Evolutionary conservation across 1,140 invertebrate species (phyloP), one percentile per base, ranked within the genome.

Genomic region (Lasaia peninsularis): DNA sequence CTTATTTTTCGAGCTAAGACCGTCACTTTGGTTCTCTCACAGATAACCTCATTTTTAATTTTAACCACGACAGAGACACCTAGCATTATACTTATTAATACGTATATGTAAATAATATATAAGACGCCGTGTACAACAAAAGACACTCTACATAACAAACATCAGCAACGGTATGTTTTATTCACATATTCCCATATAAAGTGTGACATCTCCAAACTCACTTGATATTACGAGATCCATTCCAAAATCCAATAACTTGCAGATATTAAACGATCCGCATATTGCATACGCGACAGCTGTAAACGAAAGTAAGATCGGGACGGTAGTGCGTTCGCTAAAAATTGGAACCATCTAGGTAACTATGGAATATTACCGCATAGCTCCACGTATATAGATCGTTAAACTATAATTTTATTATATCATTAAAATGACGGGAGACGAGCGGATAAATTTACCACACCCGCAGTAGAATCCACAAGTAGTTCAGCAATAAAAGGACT

Each of bases 401-500:
- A 54, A 54, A 53, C 12, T 44, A 12, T 53, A 65, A 65, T 37
- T 64, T 65, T 67, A 69, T 69, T 65, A 67, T 58, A 57, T 59
- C 58, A 67, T 56, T 56, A 62, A 52, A 61, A 44, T 52, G 53
- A 34, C 51, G 48, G 52, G 35, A 35, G 58, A 44, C 58, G 50
- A 28, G 53, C 37, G 40, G 18, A 44, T 20, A 44, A 44, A 44
- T 44, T 44, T 44, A 44, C 40, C 40, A 16, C 16, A 10, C 40
- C 40, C 16, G 70, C 59, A 66, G 56, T 60, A 61, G 69, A 80
- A 75, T 78, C 78, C 60, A 85, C 78, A 82, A 80, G 77, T 80
- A 78, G 69, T 63, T 44, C 33, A 60, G 56, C 68, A 81, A 80
- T 81, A 81, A 80, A 75, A 32, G 51, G 44, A 90, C 90, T 90